A percentile compares a stretch with the other conserved stretches of the same genome.
Evolutionary conservation across 2,113 vertebrate genomes (phyloP).

Genomic region (Albula glossodonta): DNA sequence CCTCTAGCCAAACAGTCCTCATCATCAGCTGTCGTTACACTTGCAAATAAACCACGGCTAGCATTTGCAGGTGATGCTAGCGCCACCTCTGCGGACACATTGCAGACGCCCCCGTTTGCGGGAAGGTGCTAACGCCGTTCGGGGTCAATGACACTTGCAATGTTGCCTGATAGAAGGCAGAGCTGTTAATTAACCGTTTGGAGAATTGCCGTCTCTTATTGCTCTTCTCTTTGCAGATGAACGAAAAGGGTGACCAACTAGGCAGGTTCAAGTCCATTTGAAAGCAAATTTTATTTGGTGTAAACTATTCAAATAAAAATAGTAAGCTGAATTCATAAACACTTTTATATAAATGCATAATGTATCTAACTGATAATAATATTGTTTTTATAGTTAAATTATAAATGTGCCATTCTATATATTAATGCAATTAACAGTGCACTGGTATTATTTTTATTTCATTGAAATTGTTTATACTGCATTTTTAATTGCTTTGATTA

Average conservation of each 20-base stretch:
- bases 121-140: background rate
- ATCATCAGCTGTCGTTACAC: background rate
- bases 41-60: background rate
- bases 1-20: background rate
- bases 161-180: background rate
- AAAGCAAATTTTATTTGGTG: no score
- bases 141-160: background rate
- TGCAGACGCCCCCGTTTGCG: background rate
- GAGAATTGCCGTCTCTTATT: background rate
- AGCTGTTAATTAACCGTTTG: background rate
- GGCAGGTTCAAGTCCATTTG: background rate
- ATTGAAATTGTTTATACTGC: no score
- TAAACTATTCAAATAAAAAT: no score
- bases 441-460: no score
- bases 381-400: no score
- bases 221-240: background rate
- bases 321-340: no score
- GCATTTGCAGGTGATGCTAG: background rate
- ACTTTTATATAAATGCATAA: no score
- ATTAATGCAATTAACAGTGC: no score
- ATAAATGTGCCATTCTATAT: no score
- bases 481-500: no score
- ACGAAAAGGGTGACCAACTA: background rate
- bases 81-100: background rate
- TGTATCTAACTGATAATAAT: no score